Conservation (phyloP, 2,113 vertebrate species). For the Alectura lathami region DNA sequence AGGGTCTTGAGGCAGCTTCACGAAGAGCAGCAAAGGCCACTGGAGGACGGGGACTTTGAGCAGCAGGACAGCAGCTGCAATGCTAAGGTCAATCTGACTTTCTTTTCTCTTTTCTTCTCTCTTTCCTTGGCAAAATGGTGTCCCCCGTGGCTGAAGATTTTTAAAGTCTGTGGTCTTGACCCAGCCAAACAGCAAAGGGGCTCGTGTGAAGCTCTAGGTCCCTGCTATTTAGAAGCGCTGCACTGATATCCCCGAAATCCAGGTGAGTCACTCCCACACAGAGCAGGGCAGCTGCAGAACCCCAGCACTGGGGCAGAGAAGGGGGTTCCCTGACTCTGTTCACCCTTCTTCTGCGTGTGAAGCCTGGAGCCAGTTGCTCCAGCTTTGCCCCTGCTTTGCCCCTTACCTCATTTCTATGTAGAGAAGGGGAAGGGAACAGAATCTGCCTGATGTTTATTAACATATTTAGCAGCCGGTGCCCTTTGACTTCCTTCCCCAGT, state of each 20-base stretch:
- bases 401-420: not conserved
- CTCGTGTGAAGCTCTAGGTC: not conserved
- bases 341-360: not conserved
- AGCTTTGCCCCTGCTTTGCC: too few relatives aligned
- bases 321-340: not conserved
- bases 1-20: not conserved
- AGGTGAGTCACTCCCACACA: not conserved
- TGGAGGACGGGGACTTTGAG: not conserved
- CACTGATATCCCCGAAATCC: not conserved
- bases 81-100: not conserved
- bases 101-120: not conserved
- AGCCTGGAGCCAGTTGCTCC: not conserved
- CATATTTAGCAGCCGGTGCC: not conserved
- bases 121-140: not conserved
- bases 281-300: constrained; percentile 16
- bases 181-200: not conserved
- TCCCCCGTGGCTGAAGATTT: not conserved
- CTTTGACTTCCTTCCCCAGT: constrained; percentile 48
- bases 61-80: not conserved
- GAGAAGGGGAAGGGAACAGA: not conserved
- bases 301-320: not conserved
- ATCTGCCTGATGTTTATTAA: not conserved
- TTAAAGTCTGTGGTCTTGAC: not conserved
- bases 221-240: not conserved
- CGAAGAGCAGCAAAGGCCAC: not conserved